A percentile compares a stretch with the other conserved stretches of the same genome.
phyloP scores from a whole-genome alignment of 1,140 invertebrate species.

The Drosophila baimaii region DNA sequence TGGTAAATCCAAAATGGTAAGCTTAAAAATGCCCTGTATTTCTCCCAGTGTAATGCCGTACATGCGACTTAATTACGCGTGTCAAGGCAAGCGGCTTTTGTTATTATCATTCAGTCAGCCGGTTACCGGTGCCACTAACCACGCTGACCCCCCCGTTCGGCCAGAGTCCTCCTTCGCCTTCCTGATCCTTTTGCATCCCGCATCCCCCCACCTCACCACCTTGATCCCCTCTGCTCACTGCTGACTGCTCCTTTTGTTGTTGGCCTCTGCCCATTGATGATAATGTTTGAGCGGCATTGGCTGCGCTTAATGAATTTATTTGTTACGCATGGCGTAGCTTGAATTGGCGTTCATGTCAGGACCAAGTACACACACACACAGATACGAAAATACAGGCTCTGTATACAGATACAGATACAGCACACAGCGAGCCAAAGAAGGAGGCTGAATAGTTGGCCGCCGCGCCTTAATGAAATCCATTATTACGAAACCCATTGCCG shows the following conservation, averaged over 20 bases:
- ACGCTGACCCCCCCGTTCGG: conserved; percentile 10
- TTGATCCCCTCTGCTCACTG: background rate
- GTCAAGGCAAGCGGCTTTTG: conserved; percentile 74
- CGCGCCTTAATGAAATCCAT: conserved; percentile 79
- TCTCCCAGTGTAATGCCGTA: conserved; percentile 33
- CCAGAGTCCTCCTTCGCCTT: conserved; percentile 5
- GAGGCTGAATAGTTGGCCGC: conserved; percentile 60
- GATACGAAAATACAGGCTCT: background rate
- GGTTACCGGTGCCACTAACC: conserved; percentile 46
- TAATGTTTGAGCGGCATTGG: conserved; percentile 78
- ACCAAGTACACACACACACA: conserved; percentile 8
- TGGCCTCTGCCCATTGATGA: conserved; percentile 60
- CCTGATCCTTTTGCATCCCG: background rate
- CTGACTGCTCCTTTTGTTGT: conserved; percentile 48
- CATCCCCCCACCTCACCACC: background rate
- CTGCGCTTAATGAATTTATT: conserved; percentile 88
- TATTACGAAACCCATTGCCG: conserved; percentile 78
- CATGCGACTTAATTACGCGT: conserved; percentile 81
- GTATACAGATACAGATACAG: conserved; percentile 4
- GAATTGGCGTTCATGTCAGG: conserved; percentile 72
- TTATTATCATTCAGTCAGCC: conserved; percentile 78
- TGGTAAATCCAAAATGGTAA: too few species aligned
- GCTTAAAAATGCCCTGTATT: too few species aligned
- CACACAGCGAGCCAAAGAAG: conserved; percentile 8
- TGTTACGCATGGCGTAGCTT: conserved; percentile 82